Evolutionary conservation across 2,888 invertebrate species (phyloP), one percentile per base, ranked within the genome.

Genomic region (Rapana venosa): DNA sequence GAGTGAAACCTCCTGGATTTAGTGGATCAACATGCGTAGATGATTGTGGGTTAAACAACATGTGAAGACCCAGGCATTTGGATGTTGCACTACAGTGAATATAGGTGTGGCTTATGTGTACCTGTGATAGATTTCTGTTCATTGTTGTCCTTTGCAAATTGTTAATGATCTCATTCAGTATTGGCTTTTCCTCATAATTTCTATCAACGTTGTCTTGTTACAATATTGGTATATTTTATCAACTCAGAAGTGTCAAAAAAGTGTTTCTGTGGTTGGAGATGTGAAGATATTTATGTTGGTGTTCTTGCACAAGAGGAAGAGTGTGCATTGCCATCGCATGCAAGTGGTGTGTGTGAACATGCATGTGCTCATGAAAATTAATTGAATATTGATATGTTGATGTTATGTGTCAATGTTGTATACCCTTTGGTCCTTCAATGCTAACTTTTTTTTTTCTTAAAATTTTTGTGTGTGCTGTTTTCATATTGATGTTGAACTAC

Each of bases 161-260:
- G 36, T 83, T 83, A 83, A 83, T 83, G 81, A 83, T 83, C 81
- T 83, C 81, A 83, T 47, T 83, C 81, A 83, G 81, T 83, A 83
- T 83, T 83, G 36, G 47, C 47, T 74, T 74, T 17, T 74, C 26
- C 22, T 74, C 30, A 83, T 47, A 13, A 83, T 83, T 83, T 47
- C 47, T 83, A 83, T 83, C 47, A 47, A 13, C 36, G 36, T 83
- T 83, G 36, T 83, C 36, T 83, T 47, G 47, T 47, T 79, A 79
- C 17, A 35, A 32, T 79, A 35, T 79, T 79, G 32, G 32, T 79
- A 22, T 32, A 22, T 79, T 32, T 79, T 35, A 32, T 20, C 15
- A 47, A 83, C 81, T 83, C 47, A 30, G 47, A 79, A 32, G 36
- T 83, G 81, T 83, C 81, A 83, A 83, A 83, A 83, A 32, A 32